Percentiles rank a stretch among this genome's conserved stretches.
Evolutionary conservation across 2,113 vertebrate genomes (phyloP).

Genomic region (Brachionichthys hirsutus): DNA sequence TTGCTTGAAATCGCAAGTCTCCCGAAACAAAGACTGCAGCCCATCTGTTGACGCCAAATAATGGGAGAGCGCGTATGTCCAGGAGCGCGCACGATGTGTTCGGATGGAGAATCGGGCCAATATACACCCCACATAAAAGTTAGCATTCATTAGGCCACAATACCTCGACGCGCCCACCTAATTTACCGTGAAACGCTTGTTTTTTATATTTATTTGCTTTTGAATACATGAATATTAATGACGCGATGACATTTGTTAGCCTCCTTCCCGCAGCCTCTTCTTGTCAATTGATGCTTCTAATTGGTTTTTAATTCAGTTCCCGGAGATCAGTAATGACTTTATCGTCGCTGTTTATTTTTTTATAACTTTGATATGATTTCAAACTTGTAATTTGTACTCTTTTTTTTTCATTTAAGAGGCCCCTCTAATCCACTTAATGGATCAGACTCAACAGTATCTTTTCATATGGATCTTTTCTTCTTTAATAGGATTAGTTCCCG

Average conservation of each 20-base stretch:
- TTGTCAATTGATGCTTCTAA: conserved; percentile 48
- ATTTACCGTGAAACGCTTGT: conserved; percentile 85
- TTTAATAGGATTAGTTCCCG: conserved; percentile 46
- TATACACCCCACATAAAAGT: conserved; percentile 94
- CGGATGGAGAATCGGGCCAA: conserved; percentile 88
- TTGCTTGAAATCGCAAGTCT: conserved; percentile 87
- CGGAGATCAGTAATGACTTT: conserved; percentile 34
- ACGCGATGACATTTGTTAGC: conserved; percentile 75
- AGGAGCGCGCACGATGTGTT: conserved; percentile 83
- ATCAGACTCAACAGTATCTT: conserved; percentile 19
- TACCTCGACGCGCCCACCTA: conserved; percentile 83
- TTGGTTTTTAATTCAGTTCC: conserved; percentile 23
- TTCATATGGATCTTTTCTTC: conserved; percentile 16
- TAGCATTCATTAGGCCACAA: conserved; percentile 86
- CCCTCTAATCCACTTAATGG: conserved; percentile 9
- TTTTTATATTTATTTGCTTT: conserved; percentile 76
- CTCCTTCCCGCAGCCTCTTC: conserved; percentile 52
- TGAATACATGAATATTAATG: conserved; percentile 82
- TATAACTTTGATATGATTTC: conserved; percentile 19
- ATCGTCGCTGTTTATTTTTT: background rate
- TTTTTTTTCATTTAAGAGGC: background rate
- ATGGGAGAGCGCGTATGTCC: conserved; percentile 90
- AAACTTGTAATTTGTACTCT: conserved; percentile 6
- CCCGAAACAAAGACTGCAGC: conserved; percentile 78
- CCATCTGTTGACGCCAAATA: conserved; percentile 96